Percentiles rank a stretch among this genome's conserved stretches.
Conservation (phyloP, 2,797 vertebrate species). For the Cephalopachus bancanus region DNA sequence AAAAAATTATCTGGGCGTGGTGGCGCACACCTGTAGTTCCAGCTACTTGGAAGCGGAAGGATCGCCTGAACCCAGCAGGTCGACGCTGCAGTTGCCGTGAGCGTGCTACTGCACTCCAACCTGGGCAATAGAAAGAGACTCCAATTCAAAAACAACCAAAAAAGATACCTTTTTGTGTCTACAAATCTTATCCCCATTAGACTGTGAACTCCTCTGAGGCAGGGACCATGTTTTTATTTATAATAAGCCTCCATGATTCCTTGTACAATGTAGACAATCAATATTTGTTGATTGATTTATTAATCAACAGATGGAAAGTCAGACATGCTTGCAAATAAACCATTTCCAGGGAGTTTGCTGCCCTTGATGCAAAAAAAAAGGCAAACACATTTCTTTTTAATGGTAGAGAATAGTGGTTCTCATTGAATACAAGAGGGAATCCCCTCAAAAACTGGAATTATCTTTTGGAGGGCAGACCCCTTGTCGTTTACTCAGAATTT, state of each 20-base stretch:
- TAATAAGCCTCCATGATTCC: slow-evolving; percentile 23
- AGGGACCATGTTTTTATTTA: slow-evolving; percentile 62
- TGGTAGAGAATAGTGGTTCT: slow-evolving; percentile 8
- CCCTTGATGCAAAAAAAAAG: not conserved
- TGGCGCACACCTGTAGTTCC: too few relatives aligned
- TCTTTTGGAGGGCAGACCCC: too few relatives aligned
- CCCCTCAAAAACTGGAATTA: too few relatives aligned
- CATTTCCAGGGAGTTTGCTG: slow-evolving; percentile 54
- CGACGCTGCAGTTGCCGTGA: too few relatives aligned
- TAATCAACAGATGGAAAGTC: slow-evolving; percentile 63
- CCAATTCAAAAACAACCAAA: too few relatives aligned
- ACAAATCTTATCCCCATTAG: slow-evolving; percentile 16
- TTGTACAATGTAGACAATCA: slow-evolving; percentile 56
- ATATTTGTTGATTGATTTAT: slow-evolving; percentile 70
- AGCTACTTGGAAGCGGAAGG: too few relatives aligned
- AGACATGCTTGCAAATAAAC: slow-evolving; percentile 61
- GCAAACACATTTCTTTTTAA: slow-evolving; percentile 41
- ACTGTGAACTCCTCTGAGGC: slow-evolving; percentile 47
- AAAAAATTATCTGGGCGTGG: too few relatives aligned
- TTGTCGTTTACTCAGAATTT: too few relatives aligned
- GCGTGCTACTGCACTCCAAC: too few relatives aligned
- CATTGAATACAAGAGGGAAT: not conserved
- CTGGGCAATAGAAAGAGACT: too few relatives aligned
- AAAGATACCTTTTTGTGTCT: slow-evolving; percentile 53
- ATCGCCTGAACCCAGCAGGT: too few relatives aligned